Evolutionary conservation across 2,888 invertebrate genomes (phyloP).

Genomic region (Esperia sulphurella): DNA sequence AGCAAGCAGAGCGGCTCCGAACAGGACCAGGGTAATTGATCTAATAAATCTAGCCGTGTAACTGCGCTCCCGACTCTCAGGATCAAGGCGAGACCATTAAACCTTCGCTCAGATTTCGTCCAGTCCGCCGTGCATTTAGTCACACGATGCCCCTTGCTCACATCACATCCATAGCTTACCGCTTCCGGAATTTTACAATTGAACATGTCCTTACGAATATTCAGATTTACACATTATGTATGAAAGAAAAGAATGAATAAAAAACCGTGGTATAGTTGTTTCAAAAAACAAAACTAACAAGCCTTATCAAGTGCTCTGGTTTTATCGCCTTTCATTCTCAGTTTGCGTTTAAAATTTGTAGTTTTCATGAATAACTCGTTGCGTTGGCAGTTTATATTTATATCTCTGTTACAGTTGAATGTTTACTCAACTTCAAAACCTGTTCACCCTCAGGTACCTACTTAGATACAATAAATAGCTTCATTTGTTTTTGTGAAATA

Average conservation of each 20-base stretch:
- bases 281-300: conserved; percentile 14
- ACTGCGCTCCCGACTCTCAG: conserved; percentile 55
- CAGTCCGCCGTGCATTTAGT: conserved; percentile 36
- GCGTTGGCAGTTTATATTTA: conserved; percentile 21
- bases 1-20: conserved; percentile 59
- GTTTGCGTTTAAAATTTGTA: conserved; percentile 8
- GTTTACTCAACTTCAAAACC: not conserved
- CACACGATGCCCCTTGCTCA: conserved; percentile 15
- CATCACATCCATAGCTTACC: too few relatives aligned
- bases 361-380: conserved; percentile 36
- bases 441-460: too few relatives aligned
- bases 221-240: not conserved
- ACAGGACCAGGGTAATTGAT: conserved; percentile 73
- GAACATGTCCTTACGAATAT: not conserved
- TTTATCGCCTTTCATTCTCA: conserved; percentile 15
- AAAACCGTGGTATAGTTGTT: not conserved
- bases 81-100: conserved; percentile 68
- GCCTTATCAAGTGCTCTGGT: conserved; percentile 19
- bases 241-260: not conserved
- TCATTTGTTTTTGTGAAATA: not conserved
- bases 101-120: conserved; percentile 54
- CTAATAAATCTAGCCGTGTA: conserved; percentile 74
- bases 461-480: too few relatives aligned
- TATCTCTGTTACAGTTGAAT: conserved; percentile 7
- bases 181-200: too few relatives aligned